A percentile compares a stretch with the other conserved stretches of the same genome.
Conservation (phyloP, 2,888 invertebrate genomes). For the Altica lythri region DNA sequence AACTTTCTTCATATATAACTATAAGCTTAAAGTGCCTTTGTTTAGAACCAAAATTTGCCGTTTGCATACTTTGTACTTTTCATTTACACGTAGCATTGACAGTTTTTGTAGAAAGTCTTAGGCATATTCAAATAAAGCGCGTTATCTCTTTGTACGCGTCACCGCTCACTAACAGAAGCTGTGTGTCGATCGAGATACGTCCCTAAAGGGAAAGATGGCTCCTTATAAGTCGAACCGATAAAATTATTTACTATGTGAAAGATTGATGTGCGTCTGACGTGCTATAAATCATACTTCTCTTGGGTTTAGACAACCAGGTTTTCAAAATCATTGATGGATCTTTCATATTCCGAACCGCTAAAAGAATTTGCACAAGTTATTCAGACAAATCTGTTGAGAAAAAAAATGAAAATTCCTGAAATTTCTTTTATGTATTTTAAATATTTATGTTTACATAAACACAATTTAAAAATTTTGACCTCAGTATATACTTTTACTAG, state of each 20-base stretch:
- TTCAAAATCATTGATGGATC: conserved; percentile 10
- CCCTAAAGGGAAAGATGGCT: conserved; percentile 4
- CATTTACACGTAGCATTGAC: too few relatives aligned
- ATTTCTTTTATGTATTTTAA: too few relatives aligned
- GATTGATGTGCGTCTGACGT: conserved; percentile 14
- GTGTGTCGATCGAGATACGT: conserved; percentile 4
- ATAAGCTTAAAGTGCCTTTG: too few relatives aligned
- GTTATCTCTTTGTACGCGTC: conserved; percentile 7
- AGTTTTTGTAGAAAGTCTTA: not conserved
- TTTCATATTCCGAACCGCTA: conserved; percentile 1
- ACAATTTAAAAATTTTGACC: too few relatives aligned
- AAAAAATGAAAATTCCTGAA: too few relatives aligned
- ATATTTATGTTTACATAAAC: too few relatives aligned
- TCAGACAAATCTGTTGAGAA: not conserved
- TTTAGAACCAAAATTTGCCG: too few relatives aligned
- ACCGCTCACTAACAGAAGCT: conserved; percentile 10
- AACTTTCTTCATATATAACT: too few relatives aligned
- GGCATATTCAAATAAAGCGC: conserved; percentile 3
- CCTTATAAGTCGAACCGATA: conserved; percentile 8
- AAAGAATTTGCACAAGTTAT: not conserved
- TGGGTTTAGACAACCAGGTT: conserved; percentile 8
- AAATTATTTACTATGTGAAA: conserved; percentile 9
- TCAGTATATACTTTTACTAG: too few relatives aligned
- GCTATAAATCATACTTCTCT: conserved; percentile 9
- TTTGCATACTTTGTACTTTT: too few relatives aligned